Base-by-base conservation (phyloP, 2,113 vertebrate genomes). In the Oncorhynchus kisutch region DNA sequence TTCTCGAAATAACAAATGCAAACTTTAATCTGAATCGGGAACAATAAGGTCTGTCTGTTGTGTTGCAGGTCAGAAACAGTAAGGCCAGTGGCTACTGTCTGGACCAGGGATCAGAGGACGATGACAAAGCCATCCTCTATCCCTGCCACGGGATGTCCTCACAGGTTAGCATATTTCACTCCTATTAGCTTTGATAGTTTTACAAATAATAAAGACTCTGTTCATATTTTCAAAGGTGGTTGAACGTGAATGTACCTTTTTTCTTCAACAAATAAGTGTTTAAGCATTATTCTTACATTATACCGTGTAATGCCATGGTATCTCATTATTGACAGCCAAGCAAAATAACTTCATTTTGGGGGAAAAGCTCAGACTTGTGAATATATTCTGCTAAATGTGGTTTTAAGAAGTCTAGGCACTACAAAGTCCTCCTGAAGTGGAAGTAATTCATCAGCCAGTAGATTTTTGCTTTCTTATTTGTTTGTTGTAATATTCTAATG, bases 111-210 rank as follows among this genome's bases (percentile, higher is more conserved):
- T 94, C 97, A 0, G 97, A 98, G 71, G 98, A 99, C 0, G 97
- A 98, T 29, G 96, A 99, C 86, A 96, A 94, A 81, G 98, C 97
- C 8, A 99, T 99, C 77, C 95, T 99, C 3, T 99, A 99, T 68
- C 98, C 98, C 0, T 99, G 97, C 85, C 98, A 99, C 0, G 98
- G 98, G 78, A 98, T 99, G 98, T 98, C 98, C 65, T 98, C 98
- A 13, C 98, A 99, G 96, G 98, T 99, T 85, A 54, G 51, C 16
- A 54, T 4, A 54, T 54, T 54, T 54, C 13, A 18, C 51, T 18
- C 51, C 51, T 11, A 45, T 45, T 11, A 9, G 11, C 39, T 11
- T 5, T 54, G 51, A 4, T 54, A 51, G 16, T 18, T 54, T 54
- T 54, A 54, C 51, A 54, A 18, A 54, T 4, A 18, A 54, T 54